A percentile compares a stretch with the other conserved stretches of the same genome.
phyloP scores from a whole-genome alignment of 2,797 vertebrate species.

The Astyanax mexicanus region DNA sequence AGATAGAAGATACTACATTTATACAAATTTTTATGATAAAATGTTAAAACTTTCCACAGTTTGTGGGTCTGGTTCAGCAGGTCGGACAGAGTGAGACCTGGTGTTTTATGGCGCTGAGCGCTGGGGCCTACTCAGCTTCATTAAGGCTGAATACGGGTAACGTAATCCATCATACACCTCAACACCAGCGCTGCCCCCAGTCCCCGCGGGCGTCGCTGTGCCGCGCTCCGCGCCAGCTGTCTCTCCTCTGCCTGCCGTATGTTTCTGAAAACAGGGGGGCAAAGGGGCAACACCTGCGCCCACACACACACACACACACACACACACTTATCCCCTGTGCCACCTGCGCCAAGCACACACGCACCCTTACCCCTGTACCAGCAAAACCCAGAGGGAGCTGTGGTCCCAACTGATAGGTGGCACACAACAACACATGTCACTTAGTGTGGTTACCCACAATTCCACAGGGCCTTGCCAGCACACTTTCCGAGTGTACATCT shows the following conservation, averaged over 20 bases:
- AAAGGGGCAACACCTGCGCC: conserved; percentile 42
- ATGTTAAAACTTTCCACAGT: too few relatives aligned
- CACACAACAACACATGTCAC: neutral
- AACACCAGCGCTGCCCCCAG: neutral
- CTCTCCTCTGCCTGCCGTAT: conserved; percentile 42
- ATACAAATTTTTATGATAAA: too few relatives aligned
- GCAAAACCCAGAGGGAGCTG: conserved; percentile 23
- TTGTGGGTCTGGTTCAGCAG: too few relatives aligned
- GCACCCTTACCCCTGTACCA: conserved; percentile 50
- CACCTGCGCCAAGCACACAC: conserved; percentile 35
- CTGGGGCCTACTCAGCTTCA: too few relatives aligned
- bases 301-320: conserved; percentile 12
- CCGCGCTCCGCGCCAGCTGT: conserved; percentile 33
- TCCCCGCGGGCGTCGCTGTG: neutral
- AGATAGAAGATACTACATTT: too few relatives aligned
- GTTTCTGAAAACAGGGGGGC: neutral
- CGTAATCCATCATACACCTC: neutral
- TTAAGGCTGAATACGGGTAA: too few relatives aligned
- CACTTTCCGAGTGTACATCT: neutral
- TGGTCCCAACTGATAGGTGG: neutral
- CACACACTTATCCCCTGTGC: conserved; percentile 49
- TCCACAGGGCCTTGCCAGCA: neutral
- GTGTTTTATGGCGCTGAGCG: too few relatives aligned
- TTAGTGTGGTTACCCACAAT: neutral
- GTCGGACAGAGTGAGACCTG: too few relatives aligned